Evolutionary conservation across 2,113 vertebrate genomes (phyloP), one percentile per base, ranked within the genome.

Genomic region (Ceyx melanurus): DNA sequence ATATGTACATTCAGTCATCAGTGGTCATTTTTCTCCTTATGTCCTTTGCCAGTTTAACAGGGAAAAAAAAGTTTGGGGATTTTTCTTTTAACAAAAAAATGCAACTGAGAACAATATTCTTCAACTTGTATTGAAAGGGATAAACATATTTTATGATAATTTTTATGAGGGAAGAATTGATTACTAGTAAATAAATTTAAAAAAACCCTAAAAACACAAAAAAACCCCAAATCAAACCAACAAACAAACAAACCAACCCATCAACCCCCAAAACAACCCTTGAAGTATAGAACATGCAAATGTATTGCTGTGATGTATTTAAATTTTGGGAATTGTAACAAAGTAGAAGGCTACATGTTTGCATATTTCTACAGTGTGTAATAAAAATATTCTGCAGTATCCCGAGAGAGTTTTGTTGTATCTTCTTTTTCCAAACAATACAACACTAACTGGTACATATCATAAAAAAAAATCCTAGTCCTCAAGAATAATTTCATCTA

Each of bases 361-460:
- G 23, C 28, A 3, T 72, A 48, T 31, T 60, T 65, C 45, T 19
- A 74, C 29, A 31, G 13, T 17, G 6, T 3, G 6, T 9, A 65
- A 42, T 25, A 60, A 58, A 79, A 93, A 45, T 16, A 51, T 13
- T 40, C n/a, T 67, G 31, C 14, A 28, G 31, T 29, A 7, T 76
- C 75, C 21, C 53, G n/a, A 58, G 15, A 68, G 4, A 23, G 11
- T 43, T 88, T 54, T 42, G 18, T 50, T 45, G 2, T 31, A 64
- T 28, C 3, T 5, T 10, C 6, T 23, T 75, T 64, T 88, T 90
- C 48, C 62, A 46, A 3, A 42, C 18, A 31, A 45, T 11, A 66
- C 7, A 72, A 12, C 17, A 18, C 0, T 0, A 72, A 65, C 17
- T 28, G 11, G 5, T 15, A 45, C 10, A 46, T 22, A 45, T 4